These are phyloP conservation scores for Urocyon cinereoargenteus DNA, from an alignment of 2,797 vertebrate species.

Conservation along the genomic window DNA sequence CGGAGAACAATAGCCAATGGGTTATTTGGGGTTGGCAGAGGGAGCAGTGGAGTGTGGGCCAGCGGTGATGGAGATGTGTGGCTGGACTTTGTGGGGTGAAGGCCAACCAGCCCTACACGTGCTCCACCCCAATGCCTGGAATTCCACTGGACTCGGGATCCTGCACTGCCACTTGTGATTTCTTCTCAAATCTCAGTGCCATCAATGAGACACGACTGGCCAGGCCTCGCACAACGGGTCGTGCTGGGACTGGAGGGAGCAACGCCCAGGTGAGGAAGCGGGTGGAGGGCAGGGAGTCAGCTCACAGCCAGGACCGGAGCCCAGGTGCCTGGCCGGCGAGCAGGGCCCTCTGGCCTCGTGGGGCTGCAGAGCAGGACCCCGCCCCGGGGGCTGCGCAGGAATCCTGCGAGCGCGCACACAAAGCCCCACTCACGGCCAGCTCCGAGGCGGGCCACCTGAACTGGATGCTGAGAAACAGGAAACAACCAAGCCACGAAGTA, in stretches of 20 bases:
- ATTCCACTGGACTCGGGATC: neutral
- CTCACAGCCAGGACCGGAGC: neutral
- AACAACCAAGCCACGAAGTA: conserved; percentile 78
- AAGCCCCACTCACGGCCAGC: conserved; percentile 55
- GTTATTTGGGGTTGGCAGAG: neutral
- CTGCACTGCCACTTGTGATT: neutral
- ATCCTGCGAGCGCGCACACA: neutral
- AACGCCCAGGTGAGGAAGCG: neutral
- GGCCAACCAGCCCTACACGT: neutral
- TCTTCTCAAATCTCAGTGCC: neutral
- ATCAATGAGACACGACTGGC: neutral
- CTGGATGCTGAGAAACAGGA: conserved; percentile 78
- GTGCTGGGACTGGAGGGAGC: neutral
- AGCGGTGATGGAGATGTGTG: neutral
- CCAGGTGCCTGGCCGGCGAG: conserved; percentile 55
- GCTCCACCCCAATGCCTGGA: neutral
- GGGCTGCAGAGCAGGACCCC: neutral
- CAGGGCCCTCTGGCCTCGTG: neutral
- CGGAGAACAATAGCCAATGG: neutral
- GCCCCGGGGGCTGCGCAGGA: neutral
- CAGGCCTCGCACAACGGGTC: neutral
- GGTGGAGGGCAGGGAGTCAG: neutral
- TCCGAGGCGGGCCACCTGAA: conserved; percentile 57
- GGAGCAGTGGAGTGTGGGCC: neutral
- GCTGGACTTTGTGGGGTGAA: neutral